phyloP scores from a whole-genome alignment of 2,888 invertebrate genomes.

The Morpho achilles region DNA sequence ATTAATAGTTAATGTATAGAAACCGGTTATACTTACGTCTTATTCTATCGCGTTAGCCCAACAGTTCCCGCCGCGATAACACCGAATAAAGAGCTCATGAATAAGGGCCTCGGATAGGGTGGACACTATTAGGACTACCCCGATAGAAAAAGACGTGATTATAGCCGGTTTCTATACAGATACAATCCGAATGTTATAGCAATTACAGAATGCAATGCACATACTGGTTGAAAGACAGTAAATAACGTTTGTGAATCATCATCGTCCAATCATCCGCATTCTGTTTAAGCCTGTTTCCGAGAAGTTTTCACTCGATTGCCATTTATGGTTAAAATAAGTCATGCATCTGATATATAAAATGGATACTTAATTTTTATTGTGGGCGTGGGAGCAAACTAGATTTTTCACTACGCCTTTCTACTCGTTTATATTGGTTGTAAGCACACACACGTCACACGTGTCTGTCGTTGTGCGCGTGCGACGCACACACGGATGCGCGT shows the following conservation, averaged over 20 bases:
- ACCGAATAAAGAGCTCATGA: too few species aligned
- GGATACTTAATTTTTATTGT: constrained; percentile 19
- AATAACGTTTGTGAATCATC: constrained; percentile 24
- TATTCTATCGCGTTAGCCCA: too few species aligned
- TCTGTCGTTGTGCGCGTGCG: constrained; percentile 34
- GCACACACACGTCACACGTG: constrained; percentile 37
- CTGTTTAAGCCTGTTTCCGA: constrained; percentile 22
- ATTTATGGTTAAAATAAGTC: constrained; percentile 23
- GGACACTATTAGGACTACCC: too few species aligned
- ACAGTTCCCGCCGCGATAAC: too few species aligned
- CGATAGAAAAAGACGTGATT: too few species aligned
- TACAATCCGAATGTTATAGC: too few species aligned
- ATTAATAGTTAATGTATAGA: too few species aligned
- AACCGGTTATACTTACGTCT: too few species aligned
- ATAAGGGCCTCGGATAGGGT: too few species aligned
- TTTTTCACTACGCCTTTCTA: constrained; percentile 70
- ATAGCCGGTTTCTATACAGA: too few species aligned
- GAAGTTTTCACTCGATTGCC: constrained; percentile 25
- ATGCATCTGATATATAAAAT: constrained; percentile 16
- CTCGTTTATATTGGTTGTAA: constrained; percentile 40
- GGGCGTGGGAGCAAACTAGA: constrained; percentile 48
- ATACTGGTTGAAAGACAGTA: too few species aligned
- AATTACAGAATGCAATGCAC: too few species aligned
- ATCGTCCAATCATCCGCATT: constrained; percentile 29
- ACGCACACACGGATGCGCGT: constrained; percentile 41